Evolutionary conservation across 1,140 invertebrate species (phyloP), one percentile per base, ranked within the genome.

Genomic region (Halyomorpha halys): DNA sequence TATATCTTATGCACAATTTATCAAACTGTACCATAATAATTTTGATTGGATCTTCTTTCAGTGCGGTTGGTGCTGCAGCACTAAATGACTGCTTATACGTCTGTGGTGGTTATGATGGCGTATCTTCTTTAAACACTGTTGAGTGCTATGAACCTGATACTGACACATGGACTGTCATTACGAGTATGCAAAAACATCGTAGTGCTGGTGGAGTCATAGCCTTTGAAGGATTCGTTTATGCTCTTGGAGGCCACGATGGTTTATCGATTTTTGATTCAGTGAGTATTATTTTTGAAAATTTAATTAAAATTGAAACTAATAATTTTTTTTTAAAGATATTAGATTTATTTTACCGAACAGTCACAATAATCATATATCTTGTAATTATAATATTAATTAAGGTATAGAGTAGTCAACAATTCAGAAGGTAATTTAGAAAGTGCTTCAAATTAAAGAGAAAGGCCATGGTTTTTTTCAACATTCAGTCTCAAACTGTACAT

Each of bases 91-190:
- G 82, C 67, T 78, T 94, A 53, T 94, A 92, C 72, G 90, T 93
- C 1, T 92, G 89, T 74, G 89, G 89, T n/a, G 90, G 90, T 25
- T 89, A 91, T 69, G 89, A 93, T 76, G 90, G 90, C n/a, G 82
- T 89, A 13, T 87, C 88, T 11, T 91, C 89, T 6, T 76, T 93
- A 3, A 89, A 88, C 72, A 90, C 86, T 1, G 89, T 94, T 2
- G 91, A 94, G 74, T 83, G 84, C 70, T 93, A 91, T 71, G 82
- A 87, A 72, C 86, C 84, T 2, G 83, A 85, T 70, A 83, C 76
- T 61, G 83, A 89, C 71, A 79, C 79, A 19, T 94, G 90, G 90
- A 81, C 80, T 63, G 81, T 86, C 70, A 76, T 81, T 15, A 74
- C 80, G 63, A 80, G 84, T 21, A 94, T 94, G 91, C 89, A 87